Base-by-base conservation (phyloP, 2,113 vertebrate genomes). In the Colossoma macropomum region DNA sequence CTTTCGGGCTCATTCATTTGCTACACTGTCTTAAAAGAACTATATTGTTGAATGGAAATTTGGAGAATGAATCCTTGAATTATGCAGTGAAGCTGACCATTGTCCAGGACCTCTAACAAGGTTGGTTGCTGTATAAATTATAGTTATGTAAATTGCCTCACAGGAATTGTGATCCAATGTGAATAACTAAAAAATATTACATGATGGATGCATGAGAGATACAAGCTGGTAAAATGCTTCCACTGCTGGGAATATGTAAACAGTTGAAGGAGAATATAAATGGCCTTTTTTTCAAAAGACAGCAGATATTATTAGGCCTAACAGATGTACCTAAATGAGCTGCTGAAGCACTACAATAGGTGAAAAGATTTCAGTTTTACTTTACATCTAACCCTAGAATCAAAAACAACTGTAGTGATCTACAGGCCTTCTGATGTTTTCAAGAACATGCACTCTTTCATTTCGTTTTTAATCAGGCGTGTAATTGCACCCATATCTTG, bases 391-490 rank as follows among this genome's bases (percentile, higher is more conserved):
- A 59, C 27, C 17, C 3, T 1, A 45, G 32, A 65, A 65, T 69
- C 19, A 23, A 38, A 23, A 69, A 1, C 30, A 69, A 32, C 4
- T 45, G 41, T 45, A 45, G 4, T 45, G 45, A 25, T 79, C 30
- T n/a, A 54, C 28, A 78, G 60, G 4, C 23, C 4, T 66, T 66
- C 30, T 52, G 21, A 79, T 56, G 13, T 69, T 79, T 79, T 52
- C 50, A 54, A 27, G 8, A 27, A 38, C 50, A 59, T 69, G 19
- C 4, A 34, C 16, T 68, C 30, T 1, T 15, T 21, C 65, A 34
- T 68, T 30, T 68, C 65, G 21, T 19, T 34, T 66, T 15, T 68
- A 7, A 68, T 32, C 65, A 68, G 68, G 23, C 65, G 25, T 59
- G 65, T 41, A 41, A 69, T 70, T 70, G 19, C 66, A 59, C 10